A percentile compares a stretch with the other conserved stretches of the same genome.
These are phyloP conservation scores for Meriones unguiculatus DNA, from an alignment of 2,113 vertebrate genomes.

Conservation along the genomic window DNA sequence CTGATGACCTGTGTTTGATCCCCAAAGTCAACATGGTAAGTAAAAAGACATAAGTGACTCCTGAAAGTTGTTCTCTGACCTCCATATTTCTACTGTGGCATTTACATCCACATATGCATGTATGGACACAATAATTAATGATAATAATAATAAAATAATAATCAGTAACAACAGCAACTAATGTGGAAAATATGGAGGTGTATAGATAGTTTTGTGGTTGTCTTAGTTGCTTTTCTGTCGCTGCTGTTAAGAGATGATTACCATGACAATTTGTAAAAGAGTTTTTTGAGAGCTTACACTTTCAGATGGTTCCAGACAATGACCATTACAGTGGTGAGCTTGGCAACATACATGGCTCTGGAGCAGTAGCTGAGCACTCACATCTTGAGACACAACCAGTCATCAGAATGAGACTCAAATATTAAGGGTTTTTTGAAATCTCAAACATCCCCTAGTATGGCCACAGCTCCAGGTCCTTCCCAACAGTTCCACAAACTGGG, in stretches of 20 bases:
- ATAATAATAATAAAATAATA: too few relatives aligned
- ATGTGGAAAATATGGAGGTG: neutral
- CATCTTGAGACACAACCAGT: neutral
- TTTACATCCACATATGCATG: neutral
- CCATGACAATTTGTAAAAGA: neutral
- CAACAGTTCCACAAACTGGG: neutral
- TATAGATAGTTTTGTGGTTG: neutral
- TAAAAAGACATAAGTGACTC: neutral
- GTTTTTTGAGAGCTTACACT: neutral
- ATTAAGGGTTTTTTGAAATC: neutral
- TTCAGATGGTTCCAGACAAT: neutral
- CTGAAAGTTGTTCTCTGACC: neutral
- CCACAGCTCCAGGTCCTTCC: rapidly evolving
- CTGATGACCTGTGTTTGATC: neutral
- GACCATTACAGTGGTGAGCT: neutral
- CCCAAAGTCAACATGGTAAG: too few relatives aligned
- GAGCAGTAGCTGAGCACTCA: neutral
- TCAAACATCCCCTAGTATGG: neutral
- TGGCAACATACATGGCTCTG: neutral
- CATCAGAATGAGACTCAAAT: neutral
- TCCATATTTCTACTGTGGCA: neutral
- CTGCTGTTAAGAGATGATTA: neutral
- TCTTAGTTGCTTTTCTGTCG: neutral
- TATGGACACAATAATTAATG: neutral
- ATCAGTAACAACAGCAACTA: too few relatives aligned